Base-by-base conservation (phyloP, 2,888 invertebrate species). In the Chaetogeoica ovagalla region DNA sequence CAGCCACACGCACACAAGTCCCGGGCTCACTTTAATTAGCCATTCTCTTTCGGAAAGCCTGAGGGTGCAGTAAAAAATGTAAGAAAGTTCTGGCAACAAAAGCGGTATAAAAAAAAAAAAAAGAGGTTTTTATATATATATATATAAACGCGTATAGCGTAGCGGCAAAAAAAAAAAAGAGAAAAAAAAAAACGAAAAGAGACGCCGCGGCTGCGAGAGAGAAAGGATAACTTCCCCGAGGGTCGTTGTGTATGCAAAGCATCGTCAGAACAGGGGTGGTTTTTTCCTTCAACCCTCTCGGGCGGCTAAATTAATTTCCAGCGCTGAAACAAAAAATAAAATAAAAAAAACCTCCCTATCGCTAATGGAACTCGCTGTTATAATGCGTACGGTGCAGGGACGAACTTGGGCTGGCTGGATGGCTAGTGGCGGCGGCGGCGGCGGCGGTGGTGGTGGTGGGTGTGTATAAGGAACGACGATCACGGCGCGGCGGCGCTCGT, bases 211-310 rank as follows among this genome's bases (percentile, higher is more conserved):
- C 15, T 13, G 48, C 48, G 74, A 74, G 72, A 70, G 79, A 76
- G 73, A 79, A 79, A 79, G 79, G 79, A 79, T 79, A 79, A 79
- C 70, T 79, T 79, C 70, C 79, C 79, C 79, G 65, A 82, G 83
- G 76, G 82, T 82, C 82, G 76, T 81, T 76, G 75, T 72, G 81
- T 74, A 81, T 79, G 81, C 81, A 70, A 74, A 81, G 82, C 72
- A 73, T 79, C 79, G 81, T 68, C 48, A 81, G 72, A 71, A 30
- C 30, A 30, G 82, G 82, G 77, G 68, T 65, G 71, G 70, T 72
- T 79, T 71, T n/a, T 79, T 63, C 79, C 70, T 79, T 79, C 79
- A 79, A 79, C 79, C 79, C 79, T 79, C 79, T 79, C 79, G 70
- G 79, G 79, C 71, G 79, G 79, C 79, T 79, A 79, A 79, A 79